Percentiles rank a stretch among this genome's conserved stretches.
Evolutionary conservation across 2,797 vertebrate species (phyloP).

Genomic region (Galaxias olidus): DNA sequence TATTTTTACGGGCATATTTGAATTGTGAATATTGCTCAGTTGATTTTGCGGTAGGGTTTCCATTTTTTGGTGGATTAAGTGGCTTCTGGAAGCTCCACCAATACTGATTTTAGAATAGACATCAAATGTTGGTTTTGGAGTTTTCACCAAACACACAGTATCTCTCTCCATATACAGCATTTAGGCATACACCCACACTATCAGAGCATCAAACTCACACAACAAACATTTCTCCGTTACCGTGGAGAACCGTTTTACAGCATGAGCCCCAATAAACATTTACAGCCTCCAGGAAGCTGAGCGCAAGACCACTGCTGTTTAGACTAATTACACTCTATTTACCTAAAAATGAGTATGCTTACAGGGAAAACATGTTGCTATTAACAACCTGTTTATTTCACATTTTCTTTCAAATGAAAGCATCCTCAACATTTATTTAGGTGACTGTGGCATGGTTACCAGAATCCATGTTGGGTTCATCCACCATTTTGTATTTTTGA

Average conservation of each 20-base stretch:
- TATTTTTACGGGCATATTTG: too few species aligned
- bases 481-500: background rate
- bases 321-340: constrained; percentile 57
- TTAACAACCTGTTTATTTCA: background rate
- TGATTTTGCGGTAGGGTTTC: too few species aligned
- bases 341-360: constrained; percentile 46
- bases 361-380: background rate
- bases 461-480: too few species aligned
- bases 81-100: too few species aligned
- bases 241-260: constrained; percentile 65
- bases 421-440: background rate
- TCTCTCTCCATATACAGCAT: background rate
- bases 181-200: constrained; percentile 1
- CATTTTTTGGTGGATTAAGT: too few species aligned
- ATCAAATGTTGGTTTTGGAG: too few species aligned
- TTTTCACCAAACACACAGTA: background rate
- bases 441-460: too few species aligned
- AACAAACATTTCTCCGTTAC: constrained; percentile 67
- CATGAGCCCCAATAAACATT: constrained; percentile 67
- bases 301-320: constrained; percentile 44
- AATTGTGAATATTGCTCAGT: too few species aligned
- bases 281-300: constrained; percentile 52
- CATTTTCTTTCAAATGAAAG: background rate
- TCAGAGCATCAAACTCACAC: constrained; percentile 42
- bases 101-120: too few species aligned